A percentile compares a stretch with the other conserved stretches of the same genome.
Evolutionary conservation across 2,888 invertebrate genomes (phyloP).

Genomic region (Rhaphigaster nebulosa): DNA sequence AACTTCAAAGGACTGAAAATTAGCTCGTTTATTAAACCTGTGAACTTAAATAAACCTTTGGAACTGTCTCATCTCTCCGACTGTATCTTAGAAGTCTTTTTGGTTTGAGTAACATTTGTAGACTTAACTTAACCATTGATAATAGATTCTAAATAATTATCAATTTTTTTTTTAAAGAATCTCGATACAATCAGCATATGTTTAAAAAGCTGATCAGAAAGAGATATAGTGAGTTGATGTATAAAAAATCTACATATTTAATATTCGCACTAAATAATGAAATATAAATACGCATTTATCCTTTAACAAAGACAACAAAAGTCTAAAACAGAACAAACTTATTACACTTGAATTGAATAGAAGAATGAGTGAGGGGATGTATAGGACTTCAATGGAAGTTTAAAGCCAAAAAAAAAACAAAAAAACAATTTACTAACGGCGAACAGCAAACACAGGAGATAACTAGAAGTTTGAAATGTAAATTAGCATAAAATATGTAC

Average conservation of each 20-base stretch:
- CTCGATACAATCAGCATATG: too few species aligned
- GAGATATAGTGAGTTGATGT: too few species aligned
- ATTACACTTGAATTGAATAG: not conserved
- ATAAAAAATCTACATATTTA: too few species aligned
- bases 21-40: constrained; percentile 25
- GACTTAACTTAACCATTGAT: not conserved
- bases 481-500: not conserved
- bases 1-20: constrained; percentile 40
- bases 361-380: not conserved
- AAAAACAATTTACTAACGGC: not conserved
- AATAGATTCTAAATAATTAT: not conserved
- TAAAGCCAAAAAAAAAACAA: not conserved
- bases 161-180: too few species aligned
- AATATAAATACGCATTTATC: not conserved
- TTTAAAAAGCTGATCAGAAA: too few species aligned
- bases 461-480: not conserved
- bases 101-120: not conserved
- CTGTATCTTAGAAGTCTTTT: not conserved
- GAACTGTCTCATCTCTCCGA: not conserved
- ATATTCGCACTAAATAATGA: too few species aligned
- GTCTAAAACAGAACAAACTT: not conserved
- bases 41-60: constrained; percentile 23
- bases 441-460: not conserved
- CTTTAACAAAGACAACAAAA: not conserved
- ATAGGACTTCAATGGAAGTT: too few species aligned